phyloP scores from a whole-genome alignment of 2,888 invertebrate species.

The Mimas tiliae region DNA sequence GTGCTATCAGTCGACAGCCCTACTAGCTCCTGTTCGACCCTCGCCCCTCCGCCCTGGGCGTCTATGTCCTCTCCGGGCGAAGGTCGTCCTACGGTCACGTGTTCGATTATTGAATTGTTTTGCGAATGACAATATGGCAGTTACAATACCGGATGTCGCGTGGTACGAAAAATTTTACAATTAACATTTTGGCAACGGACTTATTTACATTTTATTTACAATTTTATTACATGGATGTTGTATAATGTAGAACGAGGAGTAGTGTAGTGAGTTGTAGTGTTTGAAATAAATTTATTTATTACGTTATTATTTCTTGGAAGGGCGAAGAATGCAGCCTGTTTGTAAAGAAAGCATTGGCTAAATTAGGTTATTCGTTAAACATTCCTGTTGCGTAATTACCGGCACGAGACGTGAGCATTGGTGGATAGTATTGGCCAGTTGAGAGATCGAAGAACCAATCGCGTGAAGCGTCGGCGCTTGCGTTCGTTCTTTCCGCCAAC shows the following conservation, averaged over 20 bases:
- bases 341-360: not conserved
- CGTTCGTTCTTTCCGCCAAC: no score
- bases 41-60: constrained; percentile 39
- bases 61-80: constrained; percentile 56
- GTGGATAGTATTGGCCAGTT: no score
- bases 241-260: not conserved
- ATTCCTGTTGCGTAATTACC: not conserved
- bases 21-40: constrained; percentile 16
- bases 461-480: no score
- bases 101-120: constrained; percentile 58
- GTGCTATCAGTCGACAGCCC: constrained; percentile 1
- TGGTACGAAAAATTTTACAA: constrained; percentile 51
- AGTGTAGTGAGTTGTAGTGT: no score
- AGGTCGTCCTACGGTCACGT: constrained; percentile 68
- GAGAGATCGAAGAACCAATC: no score
- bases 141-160: constrained; percentile 60
- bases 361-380: not conserved
- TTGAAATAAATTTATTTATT: not conserved
- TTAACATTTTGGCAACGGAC: constrained; percentile 38
- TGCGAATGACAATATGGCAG: constrained; percentile 62
- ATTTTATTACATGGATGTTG: constrained; percentile 5
- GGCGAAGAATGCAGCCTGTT: not conserved
- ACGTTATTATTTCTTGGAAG: not conserved
- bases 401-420: no score
- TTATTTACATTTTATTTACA: constrained; percentile 35